Evolutionary conservation across 1,140 invertebrate genomes (phyloP), one percentile per base, ranked within the genome.

Genomic region (Papilio polytes): DNA sequence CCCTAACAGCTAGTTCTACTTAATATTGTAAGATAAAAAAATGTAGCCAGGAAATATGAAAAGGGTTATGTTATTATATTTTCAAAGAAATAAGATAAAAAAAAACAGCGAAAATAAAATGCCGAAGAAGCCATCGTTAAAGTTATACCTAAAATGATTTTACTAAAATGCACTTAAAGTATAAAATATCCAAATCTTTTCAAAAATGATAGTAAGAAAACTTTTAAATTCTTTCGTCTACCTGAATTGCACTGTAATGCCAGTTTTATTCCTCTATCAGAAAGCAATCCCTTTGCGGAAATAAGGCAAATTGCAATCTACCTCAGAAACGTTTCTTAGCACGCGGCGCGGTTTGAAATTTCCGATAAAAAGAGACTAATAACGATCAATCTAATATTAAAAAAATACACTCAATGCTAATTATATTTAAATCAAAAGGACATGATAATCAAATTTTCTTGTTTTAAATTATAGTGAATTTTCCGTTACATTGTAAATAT

Each of bases 251-350:
- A 63, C 20, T 22, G 12, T 63, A 63, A 63, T 63, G 22, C 59
- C 59, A 63, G 9, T 63, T 63, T 63, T 63, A 63, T 63, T 63
- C 59, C 59, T 63, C 59, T 63, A 63, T 63, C 59, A 63, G 59
- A 63, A 63, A 63, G 59, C 59, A 63, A 63, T 63, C 59, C 59
- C 59, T 63, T 63, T 63, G 59, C 63, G 63, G 63, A 70, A 70
- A 70, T 70, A 70, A 70, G 63, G 63, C 63, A 31, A 70, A 70
- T 70, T 70, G 63, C 63, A 70, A 70, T 70, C 63, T 31, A 70
- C 63, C 63, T 70, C 22, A 31, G 63, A 31, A 70, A 31, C 63
- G 63, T 70, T 70, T 70, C 63, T 70, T 70, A 18, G 63, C 26
- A 70, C 22, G 63, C 63, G 59, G 59, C 59, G 59, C 59, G 63